Evolutionary conservation across 1,140 invertebrate genomes (phyloP), one percentile per base, ranked within the genome.

Genomic region (Drosophila azteca): DNA sequence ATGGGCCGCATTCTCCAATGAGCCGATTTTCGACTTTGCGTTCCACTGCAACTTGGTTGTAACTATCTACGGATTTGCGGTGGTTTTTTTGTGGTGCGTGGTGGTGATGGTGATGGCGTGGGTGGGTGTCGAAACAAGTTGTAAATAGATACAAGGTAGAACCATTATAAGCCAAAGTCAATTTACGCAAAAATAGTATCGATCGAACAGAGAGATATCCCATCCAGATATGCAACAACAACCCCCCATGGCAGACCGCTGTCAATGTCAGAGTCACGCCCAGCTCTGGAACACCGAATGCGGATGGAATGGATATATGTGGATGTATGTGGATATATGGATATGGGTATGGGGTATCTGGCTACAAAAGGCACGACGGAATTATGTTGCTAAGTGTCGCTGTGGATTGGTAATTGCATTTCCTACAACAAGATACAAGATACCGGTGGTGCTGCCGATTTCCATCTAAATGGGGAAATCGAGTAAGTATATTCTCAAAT

Each of bases 11-110:
- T 99, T 99, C n/a, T 98, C 96, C 73, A 99, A 92, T 0, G 97
- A 98, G 26, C 97, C 97, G 62, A 99, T 94, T 93, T 98, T 98
- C 17, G 97, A 95, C 92, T 97, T 97, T 0, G 97, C 97, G 78
- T 96, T 97, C 97, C 97, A 99, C 83, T 97, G 95, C 60, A 98
- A 93, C 92, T 97, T 98, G 67, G 96, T 95, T 83, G 96, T 95
- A 65, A 94, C 92, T 79, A 97, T 97, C 96, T 97, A 91, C 29
- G 93, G 79, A 69, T 81, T 85, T 76, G 71, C 71, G 51, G 55
- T 22, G 15, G 58, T 59, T 41, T 53, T 43, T 20, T 20, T 20
- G 53, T 15, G 20, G 46, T 60, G 7, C 29, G 48, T 66, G 11
- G 50, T 31, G 59, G 55, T 54, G 44, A 29, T n/a, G 52, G n/a